These are phyloP conservation scores for Erebia aethiops DNA, from an alignment of 2,888 invertebrate species.

Conservation along the genomic window DNA sequence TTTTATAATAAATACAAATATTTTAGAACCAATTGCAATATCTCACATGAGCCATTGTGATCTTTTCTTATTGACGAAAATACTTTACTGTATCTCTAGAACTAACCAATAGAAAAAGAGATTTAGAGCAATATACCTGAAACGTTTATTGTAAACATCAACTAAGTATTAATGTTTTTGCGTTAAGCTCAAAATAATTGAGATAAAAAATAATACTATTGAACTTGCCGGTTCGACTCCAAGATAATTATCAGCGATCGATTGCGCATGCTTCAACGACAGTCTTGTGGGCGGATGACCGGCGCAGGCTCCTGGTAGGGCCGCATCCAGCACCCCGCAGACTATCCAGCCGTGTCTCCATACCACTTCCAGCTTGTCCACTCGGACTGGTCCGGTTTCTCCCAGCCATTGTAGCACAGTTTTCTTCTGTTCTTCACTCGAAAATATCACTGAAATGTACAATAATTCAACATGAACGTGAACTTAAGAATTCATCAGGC, in stretches of 20 bases:
- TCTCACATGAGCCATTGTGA: too few relatives aligned
- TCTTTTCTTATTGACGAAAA: too few relatives aligned
- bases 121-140: too few relatives aligned
- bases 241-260: conserved; percentile 84
- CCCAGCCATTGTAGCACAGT: conserved; percentile 72
- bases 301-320: conserved; percentile 84
- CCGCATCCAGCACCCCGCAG: conserved; percentile 82
- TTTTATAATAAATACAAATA: too few relatives aligned
- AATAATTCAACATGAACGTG: not conserved
- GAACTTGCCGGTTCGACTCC: conserved; percentile 81
- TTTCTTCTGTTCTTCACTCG: conserved; percentile 72
- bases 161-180: too few relatives aligned
- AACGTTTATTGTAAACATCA: too few relatives aligned
- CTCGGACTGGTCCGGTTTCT: conserved; percentile 65
- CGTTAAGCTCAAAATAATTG: not conserved
- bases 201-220: not conserved
- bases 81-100: too few relatives aligned
- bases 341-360: conserved; percentile 85
- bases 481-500: too few relatives aligned
- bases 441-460: conserved; percentile 66
- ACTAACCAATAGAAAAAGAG: too few relatives aligned
- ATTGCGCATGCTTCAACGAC: conserved; percentile 80
- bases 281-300: conserved; percentile 80
- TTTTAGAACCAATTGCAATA: too few relatives aligned
- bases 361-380: conserved; percentile 76